phyloP scores from a whole-genome alignment of 2,888 invertebrate genomes.

The Scrobipalpa atriplicella region DNA sequence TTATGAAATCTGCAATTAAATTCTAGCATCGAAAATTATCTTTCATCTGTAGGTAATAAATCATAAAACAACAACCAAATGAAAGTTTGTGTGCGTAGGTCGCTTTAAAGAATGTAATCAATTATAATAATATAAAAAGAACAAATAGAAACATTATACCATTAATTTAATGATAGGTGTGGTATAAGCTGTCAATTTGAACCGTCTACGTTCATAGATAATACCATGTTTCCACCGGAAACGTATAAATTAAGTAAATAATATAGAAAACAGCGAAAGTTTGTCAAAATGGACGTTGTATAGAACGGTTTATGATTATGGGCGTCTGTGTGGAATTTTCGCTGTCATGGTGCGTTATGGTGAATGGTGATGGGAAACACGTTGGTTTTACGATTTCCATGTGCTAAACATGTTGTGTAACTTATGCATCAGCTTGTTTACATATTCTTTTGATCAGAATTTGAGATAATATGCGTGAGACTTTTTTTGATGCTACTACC shows the following conservation, averaged over 20 bases:
- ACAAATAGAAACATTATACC: conserved; percentile 17
- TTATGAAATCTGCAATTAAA: background rate
- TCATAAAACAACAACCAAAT: conserved; percentile 12
- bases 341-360: background rate
- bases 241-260: conserved; percentile 21
- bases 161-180: conserved; percentile 23
- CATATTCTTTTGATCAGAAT: background rate
- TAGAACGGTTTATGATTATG: background rate
- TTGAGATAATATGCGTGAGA: no score
- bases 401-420: background rate
- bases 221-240: conserved; percentile 27
- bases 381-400: background rate
- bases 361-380: background rate
- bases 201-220: conserved; percentile 18
- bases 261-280: conserved; percentile 20
- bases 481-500: no score
- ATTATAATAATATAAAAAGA: conserved; percentile 4
- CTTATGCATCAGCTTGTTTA: background rate
- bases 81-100: conserved; percentile 1
- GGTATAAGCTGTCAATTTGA: conserved; percentile 18
- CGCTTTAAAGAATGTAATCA: conserved; percentile 4
- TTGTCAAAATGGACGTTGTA: background rate
- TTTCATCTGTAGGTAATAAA: background rate
- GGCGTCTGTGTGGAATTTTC: background rate
- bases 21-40: background rate